Percentiles rank a stretch among this genome's conserved stretches.
These are phyloP conservation scores for Muntiacus muntjak DNA, from an alignment of 2,113 vertebrate species.

Conservation along the genomic window DNA sequence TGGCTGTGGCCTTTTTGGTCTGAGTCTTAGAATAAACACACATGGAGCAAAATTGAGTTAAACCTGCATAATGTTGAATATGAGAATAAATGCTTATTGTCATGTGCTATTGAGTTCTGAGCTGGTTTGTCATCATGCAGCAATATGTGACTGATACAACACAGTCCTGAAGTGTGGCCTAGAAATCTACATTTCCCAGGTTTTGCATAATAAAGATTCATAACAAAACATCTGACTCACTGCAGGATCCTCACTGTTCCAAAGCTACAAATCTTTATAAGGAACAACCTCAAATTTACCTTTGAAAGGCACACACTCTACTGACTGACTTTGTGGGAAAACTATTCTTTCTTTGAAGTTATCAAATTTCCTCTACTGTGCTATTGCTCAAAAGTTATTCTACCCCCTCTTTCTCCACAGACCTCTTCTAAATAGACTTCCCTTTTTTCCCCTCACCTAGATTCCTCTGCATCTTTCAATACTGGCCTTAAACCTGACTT, in stretches of 20 bases:
- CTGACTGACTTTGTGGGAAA: not conserved
- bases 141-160: not conserved
- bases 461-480: not conserved
- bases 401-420: not conserved
- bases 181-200: not conserved
- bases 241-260: not conserved
- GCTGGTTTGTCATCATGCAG: not conserved
- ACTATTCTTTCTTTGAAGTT: not conserved
- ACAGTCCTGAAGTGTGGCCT: not conserved
- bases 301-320: not conserved
- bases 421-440: not conserved
- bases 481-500: not conserved
- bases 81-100: not conserved
- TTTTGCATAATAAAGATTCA: not conserved
- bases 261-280: not conserved
- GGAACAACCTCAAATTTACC: not conserved
- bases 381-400: not conserved
- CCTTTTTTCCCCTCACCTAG: not conserved
- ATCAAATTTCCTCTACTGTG: not conserved
- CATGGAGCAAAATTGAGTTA: not conserved
- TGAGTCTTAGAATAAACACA: not conserved
- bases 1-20: not conserved
- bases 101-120: not conserved
- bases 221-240: not conserved
- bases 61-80: not conserved